These are phyloP conservation scores for Amazona finschi DNA, from an alignment of 2,797 vertebrate species.

Conservation along the genomic window DNA sequence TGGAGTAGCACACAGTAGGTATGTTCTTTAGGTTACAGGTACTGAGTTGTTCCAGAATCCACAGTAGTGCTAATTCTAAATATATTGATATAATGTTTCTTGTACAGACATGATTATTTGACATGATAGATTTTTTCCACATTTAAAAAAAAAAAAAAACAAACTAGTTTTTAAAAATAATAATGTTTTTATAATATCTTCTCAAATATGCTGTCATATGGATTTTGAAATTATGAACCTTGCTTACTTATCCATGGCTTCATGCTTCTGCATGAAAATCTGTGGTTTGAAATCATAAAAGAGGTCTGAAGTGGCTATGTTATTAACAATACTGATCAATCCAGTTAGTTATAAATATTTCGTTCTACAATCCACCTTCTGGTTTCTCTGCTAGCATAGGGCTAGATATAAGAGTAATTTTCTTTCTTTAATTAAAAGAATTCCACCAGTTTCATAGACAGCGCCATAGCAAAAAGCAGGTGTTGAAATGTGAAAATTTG, in stretches of 20 bases:
- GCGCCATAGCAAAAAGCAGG: background rate
- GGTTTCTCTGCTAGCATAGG: background rate
- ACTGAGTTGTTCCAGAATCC: background rate
- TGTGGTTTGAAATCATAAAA: background rate
- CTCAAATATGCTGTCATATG: background rate
- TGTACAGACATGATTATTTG: background rate
- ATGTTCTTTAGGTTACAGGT: background rate
- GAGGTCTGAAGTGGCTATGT: background rate
- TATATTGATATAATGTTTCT: too few relatives aligned
- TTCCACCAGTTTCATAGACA: background rate
- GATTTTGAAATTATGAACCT: background rate
- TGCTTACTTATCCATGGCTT: background rate
- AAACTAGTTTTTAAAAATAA: accelerated
- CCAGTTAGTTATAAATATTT: background rate
- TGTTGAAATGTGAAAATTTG: background rate
- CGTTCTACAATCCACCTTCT: background rate
- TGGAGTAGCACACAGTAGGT: background rate
- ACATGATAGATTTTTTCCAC: background rate
- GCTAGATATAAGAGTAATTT: background rate
- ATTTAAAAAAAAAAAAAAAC: background rate
- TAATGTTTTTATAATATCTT: background rate
- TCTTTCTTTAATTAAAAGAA: background rate
- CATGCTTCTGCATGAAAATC: background rate
- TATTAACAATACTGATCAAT: background rate
- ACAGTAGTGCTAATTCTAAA: background rate